These are phyloP conservation scores for Chymomyza amoena DNA, from an alignment of 2,888 invertebrate genomes.

Conservation along the genomic window DNA sequence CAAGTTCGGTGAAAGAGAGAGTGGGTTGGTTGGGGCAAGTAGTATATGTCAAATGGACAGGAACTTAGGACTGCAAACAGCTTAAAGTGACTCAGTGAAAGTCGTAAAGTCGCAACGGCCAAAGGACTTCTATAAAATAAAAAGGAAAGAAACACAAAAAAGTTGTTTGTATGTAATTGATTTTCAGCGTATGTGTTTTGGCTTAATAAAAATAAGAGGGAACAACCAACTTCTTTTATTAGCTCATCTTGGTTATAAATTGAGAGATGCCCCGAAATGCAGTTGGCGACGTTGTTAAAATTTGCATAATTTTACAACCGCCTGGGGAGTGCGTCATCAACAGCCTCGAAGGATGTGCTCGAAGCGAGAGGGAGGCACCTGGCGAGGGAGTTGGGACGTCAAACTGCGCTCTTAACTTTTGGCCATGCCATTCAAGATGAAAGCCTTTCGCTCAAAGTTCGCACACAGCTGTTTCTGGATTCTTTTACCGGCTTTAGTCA, in stretches of 20 bases:
- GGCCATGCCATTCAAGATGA: not conserved
- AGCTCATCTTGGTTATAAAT: not conserved
- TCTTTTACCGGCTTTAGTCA: slow-evolving; percentile 34
- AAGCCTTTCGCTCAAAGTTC: slow-evolving; percentile 27
- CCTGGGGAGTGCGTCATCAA: slow-evolving; percentile 45
- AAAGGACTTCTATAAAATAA: not conserved
- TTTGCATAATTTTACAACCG: slow-evolving; percentile 58
- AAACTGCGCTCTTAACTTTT: slow-evolving; percentile 31
- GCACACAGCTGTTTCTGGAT: slow-evolving; percentile 46
- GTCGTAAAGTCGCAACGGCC: not conserved
- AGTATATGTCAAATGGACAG: not conserved
- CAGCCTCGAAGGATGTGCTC: not conserved
- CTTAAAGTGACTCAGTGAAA: not conserved
- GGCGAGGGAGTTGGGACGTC: slow-evolving; percentile 40
- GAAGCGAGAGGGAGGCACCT: not conserved
- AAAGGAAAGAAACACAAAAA: not conserved
- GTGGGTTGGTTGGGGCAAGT: not conserved
- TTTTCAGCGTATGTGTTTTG: not conserved
- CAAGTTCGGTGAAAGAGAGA: not conserved
- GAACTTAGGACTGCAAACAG: not conserved
- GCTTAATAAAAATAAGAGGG: not conserved
- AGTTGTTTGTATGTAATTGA: not conserved
- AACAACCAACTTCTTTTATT: not conserved
- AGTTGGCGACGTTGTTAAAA: slow-evolving; percentile 25
- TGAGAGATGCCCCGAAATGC: not conserved